Evolutionary conservation across 2,888 invertebrate species (phyloP).

Genomic region (Ennomos fuscantarius): DNA sequence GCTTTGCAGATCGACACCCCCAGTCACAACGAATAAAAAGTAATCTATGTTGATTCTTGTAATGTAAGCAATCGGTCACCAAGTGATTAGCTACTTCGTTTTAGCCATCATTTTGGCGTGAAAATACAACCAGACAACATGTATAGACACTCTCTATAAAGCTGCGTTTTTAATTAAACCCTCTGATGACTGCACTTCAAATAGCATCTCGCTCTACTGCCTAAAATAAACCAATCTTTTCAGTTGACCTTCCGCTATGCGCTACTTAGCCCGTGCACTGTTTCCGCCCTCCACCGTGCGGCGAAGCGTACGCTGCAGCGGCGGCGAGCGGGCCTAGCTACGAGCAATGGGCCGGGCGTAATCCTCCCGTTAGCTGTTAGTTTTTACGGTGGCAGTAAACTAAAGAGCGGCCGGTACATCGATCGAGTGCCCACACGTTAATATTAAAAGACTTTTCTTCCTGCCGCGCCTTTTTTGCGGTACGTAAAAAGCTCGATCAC

Average conservation of each 20-base stretch:
- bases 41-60: too few relatives aligned
- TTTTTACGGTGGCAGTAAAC: slow-evolving; percentile 75
- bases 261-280: slow-evolving; percentile 2
- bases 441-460: slow-evolving; percentile 59
- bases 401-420: slow-evolving; percentile 61
- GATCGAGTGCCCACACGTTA: slow-evolving; percentile 57
- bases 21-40: too few relatives aligned
- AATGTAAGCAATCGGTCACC: too few relatives aligned
- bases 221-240: slow-evolving; percentile 13
- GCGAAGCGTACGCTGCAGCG: slow-evolving; percentile 20
- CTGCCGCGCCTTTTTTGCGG: slow-evolving; percentile 18
- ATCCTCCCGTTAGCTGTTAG: slow-evolving; percentile 68
- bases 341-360: slow-evolving; percentile 69
- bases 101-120: too few relatives aligned
- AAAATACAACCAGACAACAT: too few relatives aligned
- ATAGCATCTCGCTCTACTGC: slow-evolving; percentile 1
- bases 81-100: too few relatives aligned
- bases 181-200: neutral
- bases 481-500: too few relatives aligned
- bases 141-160: too few relatives aligned
- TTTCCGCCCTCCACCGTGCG: slow-evolving; percentile 10
- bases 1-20: too few relatives aligned
- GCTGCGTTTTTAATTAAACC: too few relatives aligned
- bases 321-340: slow-evolving; percentile 23
- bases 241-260: slow-evolving; percentile 10